phyloP scores from a whole-genome alignment of 2,797 vertebrate species.

The Otolemur crassicaudatus region DNA sequence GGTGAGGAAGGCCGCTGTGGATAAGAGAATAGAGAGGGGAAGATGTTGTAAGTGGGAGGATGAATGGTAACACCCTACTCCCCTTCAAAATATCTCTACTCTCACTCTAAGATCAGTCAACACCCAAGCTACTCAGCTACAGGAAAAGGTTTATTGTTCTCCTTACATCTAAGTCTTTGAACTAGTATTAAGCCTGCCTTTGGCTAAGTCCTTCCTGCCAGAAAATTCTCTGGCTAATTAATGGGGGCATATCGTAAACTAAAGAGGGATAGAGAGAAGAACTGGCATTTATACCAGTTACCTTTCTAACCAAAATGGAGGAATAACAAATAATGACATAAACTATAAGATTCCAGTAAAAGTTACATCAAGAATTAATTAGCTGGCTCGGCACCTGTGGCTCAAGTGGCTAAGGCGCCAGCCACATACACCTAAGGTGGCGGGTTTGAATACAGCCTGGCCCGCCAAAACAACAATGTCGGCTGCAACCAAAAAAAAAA shows the following conservation, averaged over 20 bases:
- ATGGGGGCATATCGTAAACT: background rate
- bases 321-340: background rate
- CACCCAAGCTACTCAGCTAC: background rate
- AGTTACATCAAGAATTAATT: constrained; percentile 51
- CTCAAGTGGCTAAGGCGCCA: no score
- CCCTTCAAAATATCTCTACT: constrained; percentile 24
- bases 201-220: constrained; percentile 22
- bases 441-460: no score
- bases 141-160: background rate
- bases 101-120: background rate
- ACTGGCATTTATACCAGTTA: background rate
- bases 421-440: no score
- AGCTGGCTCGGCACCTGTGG: background rate
- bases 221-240: constrained; percentile 19
- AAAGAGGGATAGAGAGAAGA: background rate
- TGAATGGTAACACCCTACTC: background rate
- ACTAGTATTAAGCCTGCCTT: constrained; percentile 15
- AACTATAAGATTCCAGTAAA: constrained; percentile 21
- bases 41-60: constrained; percentile 54
- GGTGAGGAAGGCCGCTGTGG: constrained; percentile 90
- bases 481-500: no score
- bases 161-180: background rate
- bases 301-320: background rate
- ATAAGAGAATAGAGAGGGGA: constrained; percentile 43
- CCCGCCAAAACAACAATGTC: no score